These are phyloP conservation scores for Brachionus koreanus DNA, from an alignment of 1,140 invertebrate species.

Conservation along the genomic window DNA sequence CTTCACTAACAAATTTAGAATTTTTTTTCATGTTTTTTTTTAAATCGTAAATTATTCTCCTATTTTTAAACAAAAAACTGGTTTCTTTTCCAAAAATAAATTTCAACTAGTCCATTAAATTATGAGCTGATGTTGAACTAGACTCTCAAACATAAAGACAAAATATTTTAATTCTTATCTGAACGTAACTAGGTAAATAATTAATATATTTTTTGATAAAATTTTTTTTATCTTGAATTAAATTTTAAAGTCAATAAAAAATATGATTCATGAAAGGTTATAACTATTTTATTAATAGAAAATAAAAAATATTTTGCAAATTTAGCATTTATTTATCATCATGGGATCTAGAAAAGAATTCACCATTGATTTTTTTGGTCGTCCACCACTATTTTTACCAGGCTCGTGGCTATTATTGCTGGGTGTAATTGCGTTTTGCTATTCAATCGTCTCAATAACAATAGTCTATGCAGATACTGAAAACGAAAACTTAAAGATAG, in stretches of 20 bases:
- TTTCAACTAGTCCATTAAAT: neutral
- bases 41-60: neutral
- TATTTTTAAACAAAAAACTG: neutral
- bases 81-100: neutral
- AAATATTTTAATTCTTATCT: neutral
- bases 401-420: slow-evolving; percentile 42
- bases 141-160: neutral
- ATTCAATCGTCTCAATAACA: slow-evolving; percentile 19
- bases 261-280: neutral
- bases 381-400: slow-evolving; percentile 29
- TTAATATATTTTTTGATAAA: neutral
- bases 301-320: neutral
- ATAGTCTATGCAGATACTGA: slow-evolving; percentile 44
- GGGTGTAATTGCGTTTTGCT: slow-evolving; percentile 33
- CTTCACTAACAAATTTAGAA: too few species aligned
- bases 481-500: slow-evolving; percentile 42
- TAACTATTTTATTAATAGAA: neutral
- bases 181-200: neutral
- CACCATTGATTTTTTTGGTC: slow-evolving; percentile 24
- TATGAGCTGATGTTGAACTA: neutral
- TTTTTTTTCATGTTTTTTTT: too few species aligned
- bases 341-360: slow-evolving; percentile 11
- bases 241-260: neutral
- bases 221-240: neutral
- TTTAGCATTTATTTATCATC: neutral